These are phyloP conservation scores for Sprattus sprattus DNA, from an alignment of 2,113 vertebrate genomes.

Conservation along the genomic window DNA sequence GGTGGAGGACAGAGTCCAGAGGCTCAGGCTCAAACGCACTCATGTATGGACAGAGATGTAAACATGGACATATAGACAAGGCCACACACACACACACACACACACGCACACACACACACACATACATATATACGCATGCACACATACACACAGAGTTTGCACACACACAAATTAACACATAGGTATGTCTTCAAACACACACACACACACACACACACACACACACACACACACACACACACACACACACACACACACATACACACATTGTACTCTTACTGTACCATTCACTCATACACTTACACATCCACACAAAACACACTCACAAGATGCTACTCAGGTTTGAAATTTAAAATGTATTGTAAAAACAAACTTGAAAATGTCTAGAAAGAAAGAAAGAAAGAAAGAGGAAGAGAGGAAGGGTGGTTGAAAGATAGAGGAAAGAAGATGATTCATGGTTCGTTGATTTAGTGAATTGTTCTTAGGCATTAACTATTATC, in stretches of 20 bases:
- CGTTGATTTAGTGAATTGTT: too few relatives aligned
- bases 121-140: not conserved
- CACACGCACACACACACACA: not conserved
- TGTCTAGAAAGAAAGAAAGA: not conserved
- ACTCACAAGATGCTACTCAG: constrained; percentile 12
- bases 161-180: not conserved
- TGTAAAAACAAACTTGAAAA: not conserved
- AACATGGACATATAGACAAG: not conserved
- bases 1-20: constrained; percentile 17
- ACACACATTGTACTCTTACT: not conserved
- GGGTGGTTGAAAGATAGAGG: not conserved
- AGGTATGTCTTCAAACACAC: not conserved
- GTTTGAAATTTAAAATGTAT: too few relatives aligned
- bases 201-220: not conserved
- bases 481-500: not conserved
- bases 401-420: too few relatives aligned
- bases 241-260: not conserved
- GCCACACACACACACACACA: not conserved
- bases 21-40: not conserved
- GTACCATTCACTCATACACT: not conserved
- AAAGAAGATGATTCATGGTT: not conserved
- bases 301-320: constrained; percentile 35
- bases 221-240: not conserved
- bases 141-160: not conserved
- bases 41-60: not conserved